Conservation (phyloP, 2,113 vertebrate species). For the Sisor rabdophorus region DNA sequence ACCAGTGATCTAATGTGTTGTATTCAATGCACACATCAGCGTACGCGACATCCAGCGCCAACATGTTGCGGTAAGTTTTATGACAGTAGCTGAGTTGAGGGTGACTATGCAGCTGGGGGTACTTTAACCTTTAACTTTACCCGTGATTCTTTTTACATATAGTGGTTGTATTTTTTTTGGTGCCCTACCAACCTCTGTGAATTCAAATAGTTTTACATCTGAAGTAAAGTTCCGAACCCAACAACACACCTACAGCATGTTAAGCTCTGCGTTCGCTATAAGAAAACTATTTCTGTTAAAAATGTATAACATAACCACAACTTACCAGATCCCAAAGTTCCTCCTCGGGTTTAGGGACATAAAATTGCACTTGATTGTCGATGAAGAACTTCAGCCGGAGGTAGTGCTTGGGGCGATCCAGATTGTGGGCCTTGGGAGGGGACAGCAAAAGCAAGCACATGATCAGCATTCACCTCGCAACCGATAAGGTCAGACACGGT, state of each 20-base stretch:
- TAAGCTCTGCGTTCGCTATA: background rate
- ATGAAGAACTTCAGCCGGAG: constrained; percentile 82
- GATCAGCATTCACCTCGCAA: constrained; percentile 25
- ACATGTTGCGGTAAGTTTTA: no score
- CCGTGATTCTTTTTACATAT: no score
- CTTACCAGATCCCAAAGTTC: constrained; percentile 94
- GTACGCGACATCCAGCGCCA: no score
- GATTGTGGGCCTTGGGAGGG: constrained; percentile 72
- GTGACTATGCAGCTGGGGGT: no score
- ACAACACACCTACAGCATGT: background rate
- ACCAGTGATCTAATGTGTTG: no score
- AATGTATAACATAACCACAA: no score
- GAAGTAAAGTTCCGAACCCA: background rate
- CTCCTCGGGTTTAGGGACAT: constrained; percentile 83
- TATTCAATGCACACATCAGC: no score
- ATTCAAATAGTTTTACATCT: background rate
- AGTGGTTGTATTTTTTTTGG: no score
- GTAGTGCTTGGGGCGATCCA: constrained; percentile 80
- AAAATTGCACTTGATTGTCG: constrained; percentile 75
- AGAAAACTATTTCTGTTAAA: background rate
- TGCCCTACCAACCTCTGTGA: no score
- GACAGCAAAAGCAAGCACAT: background rate
- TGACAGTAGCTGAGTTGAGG: no score
- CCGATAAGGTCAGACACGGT: background rate
- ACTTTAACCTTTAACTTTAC: no score